Conservation (phyloP, 2,797 vertebrate species). For the Peromyscus aztecus region DNA sequence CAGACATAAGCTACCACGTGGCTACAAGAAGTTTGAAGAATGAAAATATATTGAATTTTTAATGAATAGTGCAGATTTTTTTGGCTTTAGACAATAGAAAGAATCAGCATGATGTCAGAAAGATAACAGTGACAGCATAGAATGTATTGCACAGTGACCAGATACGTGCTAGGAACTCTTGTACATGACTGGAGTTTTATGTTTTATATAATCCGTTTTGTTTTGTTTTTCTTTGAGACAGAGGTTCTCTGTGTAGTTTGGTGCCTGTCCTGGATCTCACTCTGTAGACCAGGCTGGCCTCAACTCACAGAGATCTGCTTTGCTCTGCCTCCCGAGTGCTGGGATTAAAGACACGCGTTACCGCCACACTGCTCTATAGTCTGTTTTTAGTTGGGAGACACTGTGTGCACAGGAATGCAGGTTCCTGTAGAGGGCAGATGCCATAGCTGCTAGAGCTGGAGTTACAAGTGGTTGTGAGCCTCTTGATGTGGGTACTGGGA, state of each 20-base stretch:
- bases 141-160: slow-evolving; percentile 10
- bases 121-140: not conserved
- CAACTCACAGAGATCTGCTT: too few relatives aligned
- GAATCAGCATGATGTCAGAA: not conserved
- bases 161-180: not conserved
- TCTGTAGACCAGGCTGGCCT: too few relatives aligned
- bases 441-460: not conserved
- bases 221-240: too few relatives aligned
- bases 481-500: not conserved
- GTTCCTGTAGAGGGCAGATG: not conserved
- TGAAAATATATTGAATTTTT: not conserved
- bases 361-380: not conserved
- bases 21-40: not conserved
- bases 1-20: not conserved
- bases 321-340: too few relatives aligned
- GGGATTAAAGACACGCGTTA: too few relatives aligned
- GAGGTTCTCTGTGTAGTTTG: too few relatives aligned
- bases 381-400: too few relatives aligned
- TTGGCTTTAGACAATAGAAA: slow-evolving; percentile 17
- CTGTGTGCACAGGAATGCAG: not conserved
- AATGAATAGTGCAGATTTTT: slow-evolving; percentile 13
- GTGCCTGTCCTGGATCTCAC: too few relatives aligned
- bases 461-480: not conserved
- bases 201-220: not conserved
- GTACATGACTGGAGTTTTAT: not conserved